These are phyloP conservation scores for Brachionus koreanus DNA, from an alignment of 1,140 invertebrate species.

Conservation along the genomic window DNA sequence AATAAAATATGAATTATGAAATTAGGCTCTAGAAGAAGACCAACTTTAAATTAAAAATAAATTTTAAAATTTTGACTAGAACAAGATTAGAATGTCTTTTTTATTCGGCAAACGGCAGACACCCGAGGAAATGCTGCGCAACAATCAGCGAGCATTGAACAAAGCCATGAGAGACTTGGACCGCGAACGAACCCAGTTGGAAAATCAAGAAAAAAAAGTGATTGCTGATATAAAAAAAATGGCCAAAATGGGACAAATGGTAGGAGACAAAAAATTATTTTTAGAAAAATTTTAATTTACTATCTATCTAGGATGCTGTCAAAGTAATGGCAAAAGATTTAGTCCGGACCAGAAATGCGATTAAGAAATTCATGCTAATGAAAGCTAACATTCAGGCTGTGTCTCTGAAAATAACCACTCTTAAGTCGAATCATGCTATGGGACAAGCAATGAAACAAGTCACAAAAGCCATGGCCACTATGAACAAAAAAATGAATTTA, in stretches of 20 bases:
- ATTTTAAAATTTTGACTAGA: not conserved
- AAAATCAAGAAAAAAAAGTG: conserved; percentile 97
- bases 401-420: conserved; percentile 93
- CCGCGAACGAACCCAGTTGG: conserved; percentile 87
- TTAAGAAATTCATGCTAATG: conserved; percentile 99
- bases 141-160: conserved; percentile 96
- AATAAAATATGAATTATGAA: not conserved
- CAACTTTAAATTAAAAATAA: not conserved
- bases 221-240: conserved; percentile 98
- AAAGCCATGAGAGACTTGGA: conserved; percentile 97
- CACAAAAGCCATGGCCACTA: conserved; percentile 93
- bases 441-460: conserved; percentile 98
- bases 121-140: conserved; percentile 93
- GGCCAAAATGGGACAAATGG: conserved; percentile 97
- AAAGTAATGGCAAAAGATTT: conserved; percentile 99
- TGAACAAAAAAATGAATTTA: conserved; percentile 90
- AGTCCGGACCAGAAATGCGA: conserved; percentile 85
- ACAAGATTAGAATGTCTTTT: conserved; percentile 51
- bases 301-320: conserved; percentile 71
- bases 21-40: not conserved
- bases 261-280: not conserved
- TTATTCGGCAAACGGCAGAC: conserved; percentile 91
- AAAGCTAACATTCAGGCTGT: conserved; percentile 97
- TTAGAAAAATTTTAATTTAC: not conserved
- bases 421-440: conserved; percentile 98